These are phyloP conservation scores for Corythornis cristatus DNA, from an alignment of 2,113 vertebrate genomes.

Conservation along the genomic window DNA sequence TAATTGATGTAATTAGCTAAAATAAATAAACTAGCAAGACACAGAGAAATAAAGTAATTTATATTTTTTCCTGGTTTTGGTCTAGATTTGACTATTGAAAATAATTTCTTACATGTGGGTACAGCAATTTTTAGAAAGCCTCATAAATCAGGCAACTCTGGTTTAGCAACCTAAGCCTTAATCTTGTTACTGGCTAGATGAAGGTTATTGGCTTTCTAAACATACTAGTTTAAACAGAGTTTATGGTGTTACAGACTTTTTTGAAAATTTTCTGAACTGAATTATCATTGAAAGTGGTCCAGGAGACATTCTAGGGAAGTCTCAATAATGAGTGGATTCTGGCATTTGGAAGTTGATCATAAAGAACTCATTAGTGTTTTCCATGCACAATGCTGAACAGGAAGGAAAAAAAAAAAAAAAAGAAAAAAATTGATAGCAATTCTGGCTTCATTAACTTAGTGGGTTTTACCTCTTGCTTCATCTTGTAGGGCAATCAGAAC, in stretches of 20 bases:
- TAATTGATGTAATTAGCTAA: neutral
- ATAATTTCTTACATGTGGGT: neutral
- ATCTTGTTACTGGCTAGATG: neutral
- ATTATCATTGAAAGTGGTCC: neutral
- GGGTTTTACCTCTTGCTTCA: neutral
- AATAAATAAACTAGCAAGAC: neutral
- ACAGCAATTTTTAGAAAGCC: neutral
- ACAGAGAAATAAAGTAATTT: neutral
- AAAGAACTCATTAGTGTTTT: neutral
- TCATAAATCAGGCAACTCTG: neutral
- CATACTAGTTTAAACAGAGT: neutral
- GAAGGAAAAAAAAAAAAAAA: neutral
- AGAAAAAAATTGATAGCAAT: neutral
- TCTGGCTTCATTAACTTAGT: neutral
- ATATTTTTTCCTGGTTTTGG: fast-evolving
- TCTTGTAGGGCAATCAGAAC: neutral
- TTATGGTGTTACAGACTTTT: neutral
- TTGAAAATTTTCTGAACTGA: neutral
- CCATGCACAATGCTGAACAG: neutral
- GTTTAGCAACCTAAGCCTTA: neutral
- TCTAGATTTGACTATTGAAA: neutral
- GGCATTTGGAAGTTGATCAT: neutral
- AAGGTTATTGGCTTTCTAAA: neutral
- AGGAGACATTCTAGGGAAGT: neutral
- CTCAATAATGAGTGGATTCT: neutral